A percentile compares a stretch with the other conserved stretches of the same genome.
phyloP scores from a whole-genome alignment of 2,888 invertebrate species.

The Drosophila suboccidentalis region DNA sequence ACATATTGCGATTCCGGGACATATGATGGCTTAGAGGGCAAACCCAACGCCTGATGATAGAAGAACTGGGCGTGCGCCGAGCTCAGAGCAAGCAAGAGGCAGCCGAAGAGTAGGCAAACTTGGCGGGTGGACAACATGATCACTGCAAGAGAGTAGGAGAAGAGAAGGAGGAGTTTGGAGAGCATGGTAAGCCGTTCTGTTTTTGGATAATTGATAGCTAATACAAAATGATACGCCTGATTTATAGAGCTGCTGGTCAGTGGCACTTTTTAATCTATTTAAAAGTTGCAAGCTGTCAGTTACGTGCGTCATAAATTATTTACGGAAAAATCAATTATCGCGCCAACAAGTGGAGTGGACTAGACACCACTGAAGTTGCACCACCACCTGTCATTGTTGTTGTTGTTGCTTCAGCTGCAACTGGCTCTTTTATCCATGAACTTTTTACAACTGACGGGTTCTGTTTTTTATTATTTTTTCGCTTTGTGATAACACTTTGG shows the following conservation, averaged over 20 bases:
- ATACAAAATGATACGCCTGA: conserved; percentile 67
- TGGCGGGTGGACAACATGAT: conserved; percentile 63
- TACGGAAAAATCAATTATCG: conserved; percentile 80
- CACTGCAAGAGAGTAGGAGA: conserved; percentile 34
- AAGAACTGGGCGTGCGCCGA: conserved; percentile 71
- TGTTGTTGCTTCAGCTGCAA: conserved; percentile 18
- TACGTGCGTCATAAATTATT: conserved; percentile 80
- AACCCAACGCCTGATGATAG: conserved; percentile 68
- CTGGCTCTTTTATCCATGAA: conserved; percentile 67
- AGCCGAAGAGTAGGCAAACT: conserved; percentile 44
- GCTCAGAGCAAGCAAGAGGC: conserved; percentile 35
- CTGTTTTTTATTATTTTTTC: conserved; percentile 20
- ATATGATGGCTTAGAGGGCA: conserved; percentile 39
- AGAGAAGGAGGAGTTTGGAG: not conserved
- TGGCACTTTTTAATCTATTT: conserved; percentile 70
- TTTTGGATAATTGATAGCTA: conserved; percentile 51
- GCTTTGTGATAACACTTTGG: conserved; percentile 66
- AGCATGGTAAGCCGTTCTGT: conserved; percentile 43
- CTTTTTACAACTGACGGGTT: conserved; percentile 59
- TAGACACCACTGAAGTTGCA: conserved; percentile 14
- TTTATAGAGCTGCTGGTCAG: conserved; percentile 65
- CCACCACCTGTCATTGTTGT: conserved; percentile 36
- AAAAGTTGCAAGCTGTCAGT: conserved; percentile 64
- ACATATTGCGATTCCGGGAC: conserved; percentile 62
- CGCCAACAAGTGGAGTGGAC: conserved; percentile 51